A percentile compares a stretch with the other conserved stretches of the same genome.
phyloP scores from a whole-genome alignment of 2,113 vertebrate genomes.

The Amphiprion ocellaris region DNA sequence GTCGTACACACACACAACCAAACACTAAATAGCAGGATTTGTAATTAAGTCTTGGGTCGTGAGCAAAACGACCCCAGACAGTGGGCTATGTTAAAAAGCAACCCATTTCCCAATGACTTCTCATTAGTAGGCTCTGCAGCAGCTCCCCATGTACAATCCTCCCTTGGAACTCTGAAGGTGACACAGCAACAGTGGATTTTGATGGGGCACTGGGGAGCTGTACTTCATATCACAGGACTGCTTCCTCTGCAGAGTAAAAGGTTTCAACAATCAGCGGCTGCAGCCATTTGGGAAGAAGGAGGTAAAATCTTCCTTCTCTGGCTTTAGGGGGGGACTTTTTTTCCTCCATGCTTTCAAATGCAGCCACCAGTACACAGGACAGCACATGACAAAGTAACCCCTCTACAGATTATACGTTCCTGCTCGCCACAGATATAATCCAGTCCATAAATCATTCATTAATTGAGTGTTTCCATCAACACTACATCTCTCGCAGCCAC shows the following conservation, averaged over 20 bases:
- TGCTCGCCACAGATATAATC: conserved; percentile 57
- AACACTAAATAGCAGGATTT: conserved; percentile 57
- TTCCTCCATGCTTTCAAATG: conserved; percentile 6
- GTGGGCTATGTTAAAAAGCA: conserved; percentile 65
- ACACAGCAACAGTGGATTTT: conserved; percentile 82
- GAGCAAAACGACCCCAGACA: conserved; percentile 66
- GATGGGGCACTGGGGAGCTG: conserved; percentile 82
- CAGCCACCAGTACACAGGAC: conserved; percentile 25
- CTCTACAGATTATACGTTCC: conserved; percentile 32
- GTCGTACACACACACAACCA: background rate
- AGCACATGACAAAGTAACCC: conserved; percentile 63
- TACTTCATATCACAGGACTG: conserved; percentile 80
- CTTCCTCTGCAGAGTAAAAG: conserved; percentile 78
- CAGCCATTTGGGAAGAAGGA: conserved; percentile 68
- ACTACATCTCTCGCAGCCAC: conserved; percentile 47
- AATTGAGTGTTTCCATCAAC: conserved; percentile 73
- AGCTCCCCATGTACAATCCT: conserved; percentile 63
- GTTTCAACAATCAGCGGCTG: conserved; percentile 77
- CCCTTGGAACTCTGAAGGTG: conserved; percentile 78
- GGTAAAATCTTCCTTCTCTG: conserved; percentile 40
- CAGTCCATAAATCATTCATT: conserved; percentile 74
- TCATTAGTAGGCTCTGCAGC: conserved; percentile 79
- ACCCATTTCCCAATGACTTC: conserved; percentile 64
- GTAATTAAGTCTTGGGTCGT: conserved; percentile 76
- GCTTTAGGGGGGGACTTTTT: conserved; percentile 1